Conservation (phyloP, 1,140 invertebrate species). For the Drosophila albomicans region DNA sequence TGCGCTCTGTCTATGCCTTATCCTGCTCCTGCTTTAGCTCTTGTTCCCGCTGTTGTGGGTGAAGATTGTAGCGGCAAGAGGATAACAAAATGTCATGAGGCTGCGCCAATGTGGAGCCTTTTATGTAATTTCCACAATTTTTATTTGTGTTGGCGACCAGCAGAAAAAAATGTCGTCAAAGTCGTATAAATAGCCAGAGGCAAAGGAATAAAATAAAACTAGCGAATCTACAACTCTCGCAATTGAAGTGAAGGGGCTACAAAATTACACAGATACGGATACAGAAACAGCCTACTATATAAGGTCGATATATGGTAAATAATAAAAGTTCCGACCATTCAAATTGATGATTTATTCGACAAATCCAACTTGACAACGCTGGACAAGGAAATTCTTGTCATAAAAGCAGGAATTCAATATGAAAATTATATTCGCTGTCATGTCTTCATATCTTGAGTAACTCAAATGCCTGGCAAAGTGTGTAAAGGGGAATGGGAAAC, state of each 20-base stretch:
- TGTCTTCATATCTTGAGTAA: background rate
- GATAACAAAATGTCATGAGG: slow-evolving; percentile 72
- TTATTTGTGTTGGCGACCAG: slow-evolving; percentile 34
- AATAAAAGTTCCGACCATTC: slow-evolving; percentile 21
- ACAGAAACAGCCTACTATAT: slow-evolving; percentile 11
- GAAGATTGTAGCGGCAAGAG: slow-evolving; percentile 34
- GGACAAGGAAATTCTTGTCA: background rate
- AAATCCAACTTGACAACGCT: slow-evolving; percentile 2
- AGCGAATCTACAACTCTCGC: slow-evolving; percentile 15
- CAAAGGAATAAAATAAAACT: slow-evolving; percentile 61
- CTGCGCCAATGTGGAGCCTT: slow-evolving; percentile 79
- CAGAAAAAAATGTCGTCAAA: slow-evolving; percentile 16
- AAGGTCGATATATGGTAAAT: slow-evolving; percentile 19
- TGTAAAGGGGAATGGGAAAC: background rate
- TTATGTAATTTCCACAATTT: slow-evolving; percentile 80
- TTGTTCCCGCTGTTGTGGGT: background rate
- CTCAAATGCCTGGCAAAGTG: background rate
- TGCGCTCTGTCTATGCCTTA: background rate
- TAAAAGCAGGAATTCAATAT: slow-evolving; percentile 7
- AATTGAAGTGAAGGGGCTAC: slow-evolving; percentile 5
- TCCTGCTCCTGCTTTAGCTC: background rate
- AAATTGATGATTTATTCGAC: slow-evolving; percentile 23
- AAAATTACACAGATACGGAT: background rate
- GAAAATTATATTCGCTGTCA: slow-evolving; percentile 4
- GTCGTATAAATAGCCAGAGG: slow-evolving; percentile 51